Evolutionary conservation across 1,140 invertebrate species (phyloP), one percentile per base, ranked within the genome.

Genomic region (Eciton burchellii): DNA sequence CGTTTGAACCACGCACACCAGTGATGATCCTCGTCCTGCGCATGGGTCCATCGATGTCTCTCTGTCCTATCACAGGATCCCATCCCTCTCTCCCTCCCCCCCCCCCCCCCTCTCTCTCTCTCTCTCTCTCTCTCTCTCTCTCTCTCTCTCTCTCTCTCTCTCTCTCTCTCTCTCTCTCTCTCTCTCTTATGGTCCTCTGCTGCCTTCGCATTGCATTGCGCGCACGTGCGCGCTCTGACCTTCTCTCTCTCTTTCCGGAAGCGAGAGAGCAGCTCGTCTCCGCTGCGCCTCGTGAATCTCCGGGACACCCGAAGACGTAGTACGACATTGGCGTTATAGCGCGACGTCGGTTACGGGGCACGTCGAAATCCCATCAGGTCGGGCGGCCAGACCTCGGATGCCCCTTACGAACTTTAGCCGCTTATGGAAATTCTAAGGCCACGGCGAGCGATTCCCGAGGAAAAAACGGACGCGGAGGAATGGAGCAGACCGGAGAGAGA

Each of bases 171-270:
- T n/a, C n/a, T n/a, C n/a, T n/a, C n/a, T n/a, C n/a, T n/a, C n/a
- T n/a, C n/a, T n/a, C n/a, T n/a, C n/a, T n/a, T n/a, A n/a, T n/a
- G n/a, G n/a, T n/a, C n/a, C 62, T 29, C 49, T 14, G 52, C 52
- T 21, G 5, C 52, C 52, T 19, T 19, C 35, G 12, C 47, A 35
- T 56, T 77, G 62, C 76, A 62, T 24, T 63, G 76, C 77, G 85
- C 88, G 89, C 88, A 88, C 89, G 89, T 91, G 90, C 90, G 90
- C 90, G 72, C 24, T 26, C 60, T 79, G 35, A 3, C 35, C 6
- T 6, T 35, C 52, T 35, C 35, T 35, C 35, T 35, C 35, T 35
- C 35, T 35, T 35, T 79, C 63, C 63, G 63, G 74, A 68, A 56
- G 35, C 29, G 21, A 66, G 60, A 63, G 72, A 29, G 26, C 35